These are phyloP conservation scores for Labrus mixtus DNA, from an alignment of 2,113 vertebrate species.

Conservation along the genomic window DNA sequence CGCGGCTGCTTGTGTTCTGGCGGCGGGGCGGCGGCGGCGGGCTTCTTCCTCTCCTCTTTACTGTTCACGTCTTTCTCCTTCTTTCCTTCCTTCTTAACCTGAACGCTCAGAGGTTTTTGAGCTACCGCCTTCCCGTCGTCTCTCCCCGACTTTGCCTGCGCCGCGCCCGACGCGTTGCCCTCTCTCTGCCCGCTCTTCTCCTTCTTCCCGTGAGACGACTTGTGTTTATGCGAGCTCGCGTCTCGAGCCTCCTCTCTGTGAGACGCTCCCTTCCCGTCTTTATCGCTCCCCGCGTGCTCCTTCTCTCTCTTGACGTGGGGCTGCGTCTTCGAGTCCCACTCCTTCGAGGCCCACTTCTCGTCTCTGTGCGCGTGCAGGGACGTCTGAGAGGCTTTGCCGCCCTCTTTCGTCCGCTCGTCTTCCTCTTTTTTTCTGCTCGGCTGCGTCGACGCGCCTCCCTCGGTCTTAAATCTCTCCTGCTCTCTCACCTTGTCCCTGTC, in stretches of 20 bases:
- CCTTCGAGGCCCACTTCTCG: conserved; percentile 68
- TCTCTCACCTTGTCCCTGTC: conserved; percentile 60
- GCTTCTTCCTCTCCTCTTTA: conserved; percentile 81
- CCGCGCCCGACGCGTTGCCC: not conserved
- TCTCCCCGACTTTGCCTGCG: conserved; percentile 47
- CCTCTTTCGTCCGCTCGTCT: conserved; percentile 66
- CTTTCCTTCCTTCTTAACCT: conserved; percentile 68
- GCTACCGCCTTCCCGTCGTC: conserved; percentile 69
- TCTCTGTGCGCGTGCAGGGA: conserved; percentile 53
- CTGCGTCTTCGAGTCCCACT: conserved; percentile 63
- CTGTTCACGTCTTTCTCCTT: conserved; percentile 65
- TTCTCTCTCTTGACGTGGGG: conserved; percentile 69
- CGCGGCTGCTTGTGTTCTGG: conserved; percentile 75
- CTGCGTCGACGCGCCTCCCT: conserved; percentile 27
- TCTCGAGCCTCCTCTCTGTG: conserved; percentile 69
- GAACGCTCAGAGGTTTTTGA: conserved; percentile 47
- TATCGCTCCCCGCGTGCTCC: conserved; percentile 58
- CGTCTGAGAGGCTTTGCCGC: conserved; percentile 46
- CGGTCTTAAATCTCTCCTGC: conserved; percentile 52
- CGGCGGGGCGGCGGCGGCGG: conserved; percentile 32
- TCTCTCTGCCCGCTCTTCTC: conserved; percentile 80
- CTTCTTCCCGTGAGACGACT: conserved; percentile 76
- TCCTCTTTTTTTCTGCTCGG: conserved; percentile 71
- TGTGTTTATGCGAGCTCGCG: conserved; percentile 65
- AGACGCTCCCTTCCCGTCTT: conserved; percentile 38